Evolutionary conservation across 2,113 vertebrate genomes (phyloP).

Genomic region (Psittacula cyanocephala): DNA sequence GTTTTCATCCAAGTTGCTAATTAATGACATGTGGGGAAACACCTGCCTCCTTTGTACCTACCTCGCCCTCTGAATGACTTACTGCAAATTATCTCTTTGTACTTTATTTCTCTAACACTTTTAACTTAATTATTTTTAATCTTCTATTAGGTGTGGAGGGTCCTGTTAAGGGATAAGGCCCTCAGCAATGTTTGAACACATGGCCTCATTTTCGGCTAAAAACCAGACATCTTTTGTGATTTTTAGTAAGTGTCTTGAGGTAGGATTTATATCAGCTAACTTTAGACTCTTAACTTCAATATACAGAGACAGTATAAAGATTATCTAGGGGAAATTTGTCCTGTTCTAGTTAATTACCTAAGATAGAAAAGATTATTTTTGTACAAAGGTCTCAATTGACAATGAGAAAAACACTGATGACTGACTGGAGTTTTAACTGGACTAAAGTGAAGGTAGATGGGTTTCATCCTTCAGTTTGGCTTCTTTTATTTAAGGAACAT

Average conservation of each 20-base stretch:
- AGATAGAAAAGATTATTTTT: neutral
- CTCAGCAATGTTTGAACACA: neutral
- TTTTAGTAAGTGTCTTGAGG: neutral
- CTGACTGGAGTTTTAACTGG: rapidly evolving
- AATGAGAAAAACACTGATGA: neutral
- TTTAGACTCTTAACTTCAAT: neutral
- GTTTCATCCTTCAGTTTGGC: neutral
- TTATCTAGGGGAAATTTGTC: neutral
- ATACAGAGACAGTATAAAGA: neutral
- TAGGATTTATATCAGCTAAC: neutral
- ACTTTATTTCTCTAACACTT: neutral
- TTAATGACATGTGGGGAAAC: neutral
- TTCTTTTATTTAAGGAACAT: neutral
- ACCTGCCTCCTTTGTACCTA: neutral
- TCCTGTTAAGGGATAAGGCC: neutral
- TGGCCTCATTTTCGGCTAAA: neutral
- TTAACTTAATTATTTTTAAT: neutral
- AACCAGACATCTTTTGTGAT: neutral
- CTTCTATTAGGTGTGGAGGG: neutral
- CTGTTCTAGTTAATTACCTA: neutral
- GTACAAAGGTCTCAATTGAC: neutral
- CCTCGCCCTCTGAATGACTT: neutral
- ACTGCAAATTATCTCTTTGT: neutral
- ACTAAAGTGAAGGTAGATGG: neutral
- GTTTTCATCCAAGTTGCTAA: neutral